Percentiles rank a stretch among this genome's conserved stretches.
phyloP scores from a whole-genome alignment of 2,113 vertebrate genomes.

The Istiophorus platypterus region DNA sequence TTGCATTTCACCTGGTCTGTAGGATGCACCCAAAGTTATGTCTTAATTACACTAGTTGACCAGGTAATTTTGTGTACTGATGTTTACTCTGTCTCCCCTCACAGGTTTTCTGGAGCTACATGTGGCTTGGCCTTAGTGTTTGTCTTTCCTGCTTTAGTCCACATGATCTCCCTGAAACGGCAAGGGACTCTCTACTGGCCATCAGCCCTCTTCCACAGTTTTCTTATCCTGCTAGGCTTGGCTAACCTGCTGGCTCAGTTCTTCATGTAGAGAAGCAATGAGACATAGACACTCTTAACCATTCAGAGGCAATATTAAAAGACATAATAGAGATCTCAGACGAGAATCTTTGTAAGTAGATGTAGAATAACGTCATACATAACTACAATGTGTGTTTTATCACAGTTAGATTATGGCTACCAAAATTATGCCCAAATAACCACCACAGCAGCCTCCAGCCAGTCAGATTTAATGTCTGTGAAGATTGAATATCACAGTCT shows the following conservation, averaged over 20 bases:
- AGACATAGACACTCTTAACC: not conserved
- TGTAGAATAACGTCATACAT: not conserved
- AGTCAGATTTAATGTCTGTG: not conserved
- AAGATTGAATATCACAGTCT: not conserved
- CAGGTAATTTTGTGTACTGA: not conserved
- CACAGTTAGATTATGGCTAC: not conserved
- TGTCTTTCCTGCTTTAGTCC: conserved; percentile 91
- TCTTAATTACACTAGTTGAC: not conserved
- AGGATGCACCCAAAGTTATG: too few relatives aligned
- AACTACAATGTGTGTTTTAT: not conserved
- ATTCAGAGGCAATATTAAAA: not conserved
- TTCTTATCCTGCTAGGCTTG: conserved; percentile 91
- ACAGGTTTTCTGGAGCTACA: conserved; percentile 93
- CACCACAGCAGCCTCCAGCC: not conserved
- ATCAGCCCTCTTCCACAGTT: conserved; percentile 86
- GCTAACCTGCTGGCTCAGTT: conserved; percentile 94
- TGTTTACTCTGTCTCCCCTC: conserved; percentile 32
- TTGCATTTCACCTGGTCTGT: not conserved
- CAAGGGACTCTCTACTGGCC: conserved; percentile 87
- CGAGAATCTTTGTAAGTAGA: not conserved
- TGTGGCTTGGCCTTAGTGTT: conserved; percentile 96
- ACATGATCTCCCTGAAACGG: conserved; percentile 87
- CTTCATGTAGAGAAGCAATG: conserved; percentile 86
- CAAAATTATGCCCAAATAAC: not conserved
- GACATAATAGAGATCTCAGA: not conserved